phyloP scores from a whole-genome alignment of 1,140 invertebrate species.

The Drosophila ironensis region DNA sequence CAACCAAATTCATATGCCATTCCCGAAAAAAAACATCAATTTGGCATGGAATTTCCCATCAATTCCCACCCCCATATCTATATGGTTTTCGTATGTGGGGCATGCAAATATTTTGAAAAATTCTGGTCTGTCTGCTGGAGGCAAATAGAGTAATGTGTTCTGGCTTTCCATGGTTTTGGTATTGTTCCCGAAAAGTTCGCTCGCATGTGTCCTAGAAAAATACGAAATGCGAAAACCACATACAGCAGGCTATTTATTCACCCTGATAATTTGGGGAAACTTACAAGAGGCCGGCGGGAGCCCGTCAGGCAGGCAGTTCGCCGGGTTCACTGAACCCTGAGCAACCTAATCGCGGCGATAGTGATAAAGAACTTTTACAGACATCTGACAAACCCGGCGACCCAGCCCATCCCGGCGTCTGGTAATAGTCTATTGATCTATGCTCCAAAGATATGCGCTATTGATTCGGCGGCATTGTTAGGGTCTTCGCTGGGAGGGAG shows the following conservation, averaged over 20 bases:
- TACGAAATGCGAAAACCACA: constrained; percentile 52
- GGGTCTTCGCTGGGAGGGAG: background rate
- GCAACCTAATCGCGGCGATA: constrained; percentile 16
- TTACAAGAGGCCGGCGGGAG: constrained; percentile 37
- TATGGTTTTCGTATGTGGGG: constrained; percentile 54
- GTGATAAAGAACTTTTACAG: constrained; percentile 13
- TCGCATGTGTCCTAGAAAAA: constrained; percentile 72
- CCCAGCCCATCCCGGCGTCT: constrained; percentile 16
- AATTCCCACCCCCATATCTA: constrained; percentile 32
- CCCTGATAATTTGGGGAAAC: constrained; percentile 58
- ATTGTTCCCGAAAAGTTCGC: constrained; percentile 56
- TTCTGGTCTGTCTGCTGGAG: constrained; percentile 58
- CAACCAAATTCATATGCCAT: constrained; percentile 6
- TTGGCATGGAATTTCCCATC: constrained; percentile 58
- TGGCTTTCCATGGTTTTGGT: constrained; percentile 11
- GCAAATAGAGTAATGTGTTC: constrained; percentile 57
- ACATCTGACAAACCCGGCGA: background rate
- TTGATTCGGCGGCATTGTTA: background rate
- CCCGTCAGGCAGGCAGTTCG: constrained; percentile 1
- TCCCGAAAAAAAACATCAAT: constrained; percentile 27
- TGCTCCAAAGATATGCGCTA: constrained; percentile 2
- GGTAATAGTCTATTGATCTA: constrained; percentile 13
- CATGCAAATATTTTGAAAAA: constrained; percentile 69
- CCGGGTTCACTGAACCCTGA: constrained; percentile 13
- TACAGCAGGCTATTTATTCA: constrained; percentile 26